A percentile compares a stretch with the other conserved stretches of the same genome.
Evolutionary conservation across 2,113 vertebrate genomes (phyloP).

Genomic region (Paralichthys olivaceus): DNA sequence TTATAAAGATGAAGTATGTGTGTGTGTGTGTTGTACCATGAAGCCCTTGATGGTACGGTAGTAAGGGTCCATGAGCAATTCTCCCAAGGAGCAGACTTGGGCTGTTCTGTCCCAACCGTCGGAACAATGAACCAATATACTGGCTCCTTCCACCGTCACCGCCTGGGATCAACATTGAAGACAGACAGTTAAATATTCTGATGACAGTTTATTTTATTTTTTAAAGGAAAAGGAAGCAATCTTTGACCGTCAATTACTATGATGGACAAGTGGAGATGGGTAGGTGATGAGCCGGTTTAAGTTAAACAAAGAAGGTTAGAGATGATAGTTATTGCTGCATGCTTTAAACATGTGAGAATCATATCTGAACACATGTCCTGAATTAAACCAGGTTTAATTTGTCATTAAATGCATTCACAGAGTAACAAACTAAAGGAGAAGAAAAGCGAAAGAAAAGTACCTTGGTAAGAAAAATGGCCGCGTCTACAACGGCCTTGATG

Average conservation of each 20-base stretch:
- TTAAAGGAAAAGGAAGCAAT: not conserved
- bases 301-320: too few relatives aligned
- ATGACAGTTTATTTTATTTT: fast-evolving
- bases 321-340: too few relatives aligned
- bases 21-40: slow-evolving; percentile 84
- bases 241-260: too few relatives aligned
- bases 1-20: too few relatives aligned
- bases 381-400: not conserved
- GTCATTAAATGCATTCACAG: too few relatives aligned
- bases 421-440: not conserved
- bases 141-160: slow-evolving; percentile 89
- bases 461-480: slow-evolving; percentile 92
- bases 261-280: too few relatives aligned
- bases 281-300: too few relatives aligned
- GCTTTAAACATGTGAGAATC: too few relatives aligned
- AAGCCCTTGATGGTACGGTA: slow-evolving; percentile 97
- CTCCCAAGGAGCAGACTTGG: slow-evolving; percentile 94
- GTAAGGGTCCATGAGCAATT: slow-evolving; percentile 93
- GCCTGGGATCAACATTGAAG: slow-evolving; percentile 79
- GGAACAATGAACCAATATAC: slow-evolving; percentile 96
- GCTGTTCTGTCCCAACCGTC: slow-evolving; percentile 98
- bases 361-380: not conserved
- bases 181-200: not conserved
- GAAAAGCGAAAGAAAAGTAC: slow-evolving; percentile 69
- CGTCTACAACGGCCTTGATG: slow-evolving; percentile 93